These are phyloP conservation scores for Hepsetus odoe DNA, from an alignment of 2,113 vertebrate genomes.

Conservation along the genomic window DNA sequence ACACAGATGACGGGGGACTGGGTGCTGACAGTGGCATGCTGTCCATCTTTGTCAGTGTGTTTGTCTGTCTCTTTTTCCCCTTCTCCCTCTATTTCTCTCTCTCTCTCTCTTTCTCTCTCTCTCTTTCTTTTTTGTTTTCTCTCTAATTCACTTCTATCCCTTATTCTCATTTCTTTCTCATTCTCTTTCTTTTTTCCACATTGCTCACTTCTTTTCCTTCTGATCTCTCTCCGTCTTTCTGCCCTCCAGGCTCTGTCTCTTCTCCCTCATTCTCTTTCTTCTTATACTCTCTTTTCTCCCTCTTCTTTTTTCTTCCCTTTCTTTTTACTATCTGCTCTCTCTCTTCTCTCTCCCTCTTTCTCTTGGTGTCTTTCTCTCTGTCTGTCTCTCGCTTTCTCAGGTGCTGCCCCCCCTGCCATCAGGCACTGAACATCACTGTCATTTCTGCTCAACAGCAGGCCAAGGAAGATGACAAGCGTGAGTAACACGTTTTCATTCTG, in stretches of 20 bases:
- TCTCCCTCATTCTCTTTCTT: slow-evolving; percentile 36
- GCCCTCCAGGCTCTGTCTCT: too few relatives aligned
- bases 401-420: slow-evolving; percentile 38
- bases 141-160: too few relatives aligned
- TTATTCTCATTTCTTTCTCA: too few relatives aligned
- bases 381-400: slow-evolving; percentile 32
- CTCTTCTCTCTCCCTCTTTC: neutral
- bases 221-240: too few relatives aligned
- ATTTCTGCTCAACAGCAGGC: slow-evolving; percentile 41
- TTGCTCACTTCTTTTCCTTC: too few relatives aligned
- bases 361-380: neutral
- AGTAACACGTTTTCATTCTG: slow-evolving; percentile 47
- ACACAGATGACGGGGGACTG: neutral
- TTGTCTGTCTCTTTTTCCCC: slow-evolving; percentile 18
- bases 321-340: neutral
- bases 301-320: neutral
- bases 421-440: slow-evolving; percentile 51
- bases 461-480: slow-evolving; percentile 44
- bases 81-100: slow-evolving; percentile 18
- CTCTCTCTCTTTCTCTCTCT: neutral
- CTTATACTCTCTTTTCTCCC: neutral
- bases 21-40: neutral
- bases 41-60: neutral
- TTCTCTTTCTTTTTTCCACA: too few relatives aligned
- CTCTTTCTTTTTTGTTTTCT: too few relatives aligned